Evolutionary conservation across 2,888 invertebrate species (phyloP).

Genomic region (Fabriciana adippe): DNA sequence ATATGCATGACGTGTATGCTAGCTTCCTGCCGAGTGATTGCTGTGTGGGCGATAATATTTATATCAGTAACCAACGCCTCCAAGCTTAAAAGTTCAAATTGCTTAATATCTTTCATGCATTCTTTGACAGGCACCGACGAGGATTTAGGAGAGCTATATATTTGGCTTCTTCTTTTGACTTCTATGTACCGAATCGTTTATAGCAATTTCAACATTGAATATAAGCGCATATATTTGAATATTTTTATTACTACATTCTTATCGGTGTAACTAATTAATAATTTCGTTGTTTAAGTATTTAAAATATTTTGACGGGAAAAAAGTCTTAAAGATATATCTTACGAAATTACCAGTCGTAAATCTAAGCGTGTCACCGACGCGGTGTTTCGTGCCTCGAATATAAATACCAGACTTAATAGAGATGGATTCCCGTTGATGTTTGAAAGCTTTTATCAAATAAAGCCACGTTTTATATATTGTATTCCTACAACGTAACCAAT

Average conservation of each 20-base stretch:
- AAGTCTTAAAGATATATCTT: slow-evolving; percentile 22
- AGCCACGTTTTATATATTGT: slow-evolving; percentile 27
- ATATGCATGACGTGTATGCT: slow-evolving; percentile 50
- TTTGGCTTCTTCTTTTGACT: background rate
- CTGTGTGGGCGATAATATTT: slow-evolving; percentile 62
- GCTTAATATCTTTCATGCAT: slow-evolving; percentile 2
- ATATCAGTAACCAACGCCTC: slow-evolving; percentile 40
- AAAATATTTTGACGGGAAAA: slow-evolving; percentile 5
- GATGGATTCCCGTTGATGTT: slow-evolving; percentile 24
- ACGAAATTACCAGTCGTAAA: slow-evolving; percentile 31
- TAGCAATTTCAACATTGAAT: background rate
- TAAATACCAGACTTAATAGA: slow-evolving; percentile 28
- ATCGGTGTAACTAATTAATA: background rate
- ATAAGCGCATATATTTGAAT: background rate
- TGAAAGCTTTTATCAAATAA: slow-evolving; percentile 36
- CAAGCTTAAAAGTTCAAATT: slow-evolving; percentile 23
- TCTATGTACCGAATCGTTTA: background rate
- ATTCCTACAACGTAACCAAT: slow-evolving; percentile 28
- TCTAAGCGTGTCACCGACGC: slow-evolving; percentile 22
- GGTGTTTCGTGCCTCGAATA: slow-evolving; percentile 34
- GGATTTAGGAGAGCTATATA: background rate
- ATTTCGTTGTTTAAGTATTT: too few species aligned
- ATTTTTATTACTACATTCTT: background rate
- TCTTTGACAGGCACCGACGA: background rate
- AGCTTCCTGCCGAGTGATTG: slow-evolving; percentile 60